Percentiles rank a stretch among this genome's conserved stretches.
Evolutionary conservation across 2,888 invertebrate species (phyloP).

Genomic region (Watsonalla binaria): DNA sequence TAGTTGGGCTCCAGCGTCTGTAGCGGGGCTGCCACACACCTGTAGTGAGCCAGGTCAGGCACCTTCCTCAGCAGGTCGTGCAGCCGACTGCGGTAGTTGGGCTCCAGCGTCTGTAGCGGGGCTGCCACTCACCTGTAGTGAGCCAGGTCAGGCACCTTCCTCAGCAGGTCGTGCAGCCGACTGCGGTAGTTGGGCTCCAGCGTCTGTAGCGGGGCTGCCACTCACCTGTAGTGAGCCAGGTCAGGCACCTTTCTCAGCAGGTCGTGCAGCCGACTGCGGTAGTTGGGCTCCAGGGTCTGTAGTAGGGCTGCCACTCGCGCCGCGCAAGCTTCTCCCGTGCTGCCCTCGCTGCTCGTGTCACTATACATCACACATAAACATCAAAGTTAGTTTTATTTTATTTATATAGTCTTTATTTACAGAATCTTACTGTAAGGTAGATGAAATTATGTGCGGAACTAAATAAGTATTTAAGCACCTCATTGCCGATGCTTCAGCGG

Average conservation of each 20-base stretch:
- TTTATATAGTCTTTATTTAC: too few relatives aligned
- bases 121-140: conserved; percentile 29
- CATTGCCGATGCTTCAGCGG: conserved; percentile 40
- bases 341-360: conserved; percentile 39
- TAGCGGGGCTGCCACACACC: conserved; percentile 26
- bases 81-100: conserved; percentile 49
- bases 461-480: conserved; percentile 30
- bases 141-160: conserved; percentile 51
- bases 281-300: conserved; percentile 32
- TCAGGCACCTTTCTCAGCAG: conserved; percentile 36
- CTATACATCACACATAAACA: conserved; percentile 12
- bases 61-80: conserved; percentile 53
- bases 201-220: conserved; percentile 36
- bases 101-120: conserved; percentile 50
- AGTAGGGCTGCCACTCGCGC: conserved; percentile 45
- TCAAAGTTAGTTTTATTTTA: too few relatives aligned
- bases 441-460: too few relatives aligned
- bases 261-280: conserved; percentile 40
- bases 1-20: conserved; percentile 62
- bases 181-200: conserved; percentile 43
- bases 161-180: conserved; percentile 41
- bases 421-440: too few relatives aligned
- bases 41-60: conserved; percentile 45
- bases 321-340: conserved; percentile 40
- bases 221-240: conserved; percentile 12